phyloP scores from a whole-genome alignment of 2,888 invertebrate genomes.

The Eupithecia inturbata region DNA sequence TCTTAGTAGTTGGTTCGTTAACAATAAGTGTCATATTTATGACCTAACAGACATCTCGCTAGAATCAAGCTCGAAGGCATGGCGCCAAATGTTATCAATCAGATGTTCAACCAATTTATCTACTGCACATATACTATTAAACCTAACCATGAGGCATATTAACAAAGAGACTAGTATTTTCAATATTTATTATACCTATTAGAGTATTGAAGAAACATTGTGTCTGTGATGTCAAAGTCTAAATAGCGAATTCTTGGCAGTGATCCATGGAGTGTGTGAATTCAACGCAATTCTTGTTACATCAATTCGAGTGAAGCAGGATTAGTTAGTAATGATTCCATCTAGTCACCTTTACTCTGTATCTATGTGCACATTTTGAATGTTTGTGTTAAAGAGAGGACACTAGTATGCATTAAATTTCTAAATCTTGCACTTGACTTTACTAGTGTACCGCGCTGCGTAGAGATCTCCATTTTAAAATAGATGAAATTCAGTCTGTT shows the following conservation, averaged over 20 bases:
- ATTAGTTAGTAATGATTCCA: conserved; percentile 30
- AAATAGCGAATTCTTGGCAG: conserved; percentile 33
- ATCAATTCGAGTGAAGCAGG: conserved; percentile 30
- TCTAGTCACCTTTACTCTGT: conserved; percentile 25
- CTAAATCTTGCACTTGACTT: background rate
- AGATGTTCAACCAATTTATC: background rate
- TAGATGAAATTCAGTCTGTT: too few species aligned
- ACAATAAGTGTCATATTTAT: too few species aligned
- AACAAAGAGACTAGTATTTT: conserved; percentile 21
- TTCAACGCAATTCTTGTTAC: conserved; percentile 38
- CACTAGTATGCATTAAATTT: background rate
- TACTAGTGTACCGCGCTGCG: background rate
- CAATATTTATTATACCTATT: conserved; percentile 26
- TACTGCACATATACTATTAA: conserved; percentile 4
- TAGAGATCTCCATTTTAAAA: too few species aligned
- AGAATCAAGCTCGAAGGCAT: background rate
- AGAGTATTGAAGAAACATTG: conserved; percentile 28
- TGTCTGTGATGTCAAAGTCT: conserved; percentile 34
- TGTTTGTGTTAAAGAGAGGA: background rate
- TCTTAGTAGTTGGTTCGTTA: too few species aligned
- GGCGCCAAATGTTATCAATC: conserved; percentile 7
- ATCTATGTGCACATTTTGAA: background rate
- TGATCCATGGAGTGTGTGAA: conserved; percentile 28
- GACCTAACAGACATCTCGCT: too few species aligned
- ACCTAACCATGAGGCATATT: background rate